Percentiles rank a stretch among this genome's conserved stretches.
Conservation (phyloP, 2,797 vertebrate species). For the Cygnus olor region DNA sequence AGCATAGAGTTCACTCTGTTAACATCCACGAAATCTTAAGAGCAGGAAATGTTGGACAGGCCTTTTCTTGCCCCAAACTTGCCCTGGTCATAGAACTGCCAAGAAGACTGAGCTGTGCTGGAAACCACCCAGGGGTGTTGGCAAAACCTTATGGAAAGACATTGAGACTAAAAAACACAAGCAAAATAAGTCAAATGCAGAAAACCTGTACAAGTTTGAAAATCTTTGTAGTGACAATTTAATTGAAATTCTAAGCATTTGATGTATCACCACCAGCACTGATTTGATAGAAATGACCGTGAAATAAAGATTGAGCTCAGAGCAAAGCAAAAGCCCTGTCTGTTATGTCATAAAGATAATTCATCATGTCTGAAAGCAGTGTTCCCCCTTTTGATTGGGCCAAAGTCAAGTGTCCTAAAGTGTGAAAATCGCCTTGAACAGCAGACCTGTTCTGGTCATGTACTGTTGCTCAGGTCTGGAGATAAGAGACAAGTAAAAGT, state of each 20-base stretch:
- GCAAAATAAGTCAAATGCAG: neutral
- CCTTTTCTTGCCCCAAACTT: fast-evolving
- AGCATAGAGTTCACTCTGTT: neutral
- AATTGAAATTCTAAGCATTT: conserved; percentile 5
- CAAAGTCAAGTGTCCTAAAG: neutral
- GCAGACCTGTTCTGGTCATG: neutral
- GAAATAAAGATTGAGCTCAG: conserved; percentile 5
- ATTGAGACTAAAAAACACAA: neutral
- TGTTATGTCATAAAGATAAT: conserved; percentile 8
- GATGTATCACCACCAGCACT: neutral
- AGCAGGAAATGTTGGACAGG: neutral
- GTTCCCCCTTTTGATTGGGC: neutral
- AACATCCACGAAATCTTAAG: neutral
- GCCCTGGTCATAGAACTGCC: neutral
- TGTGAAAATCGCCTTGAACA: neutral
- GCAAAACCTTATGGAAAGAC: neutral
- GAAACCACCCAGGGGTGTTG: neutral
- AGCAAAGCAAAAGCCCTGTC: neutral
- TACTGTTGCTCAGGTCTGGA: neutral
- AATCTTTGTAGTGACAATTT: neutral
- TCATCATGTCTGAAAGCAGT: neutral
- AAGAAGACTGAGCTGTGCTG: neutral
- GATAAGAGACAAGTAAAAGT: neutral
- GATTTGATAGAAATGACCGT: conserved; percentile 8
- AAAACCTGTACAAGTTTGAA: neutral